These are phyloP conservation scores for Pachliopta kotzebuea DNA, from an alignment of 2,888 invertebrate genomes.

Conservation along the genomic window DNA sequence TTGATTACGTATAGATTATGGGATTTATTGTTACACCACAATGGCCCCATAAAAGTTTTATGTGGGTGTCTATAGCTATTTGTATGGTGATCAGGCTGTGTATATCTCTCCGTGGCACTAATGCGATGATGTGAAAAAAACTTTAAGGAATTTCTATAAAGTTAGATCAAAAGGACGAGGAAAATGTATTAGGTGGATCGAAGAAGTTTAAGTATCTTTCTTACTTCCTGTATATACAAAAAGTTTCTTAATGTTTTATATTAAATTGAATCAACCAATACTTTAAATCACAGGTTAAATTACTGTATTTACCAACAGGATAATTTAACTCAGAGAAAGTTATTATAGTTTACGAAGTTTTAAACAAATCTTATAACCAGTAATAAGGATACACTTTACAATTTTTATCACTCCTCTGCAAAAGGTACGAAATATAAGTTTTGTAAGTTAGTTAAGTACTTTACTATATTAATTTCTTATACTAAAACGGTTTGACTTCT, in stretches of 20 bases:
- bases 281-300: too few relatives aligned
- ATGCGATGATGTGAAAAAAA: conserved; percentile 34
- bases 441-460: too few relatives aligned
- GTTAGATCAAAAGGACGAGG: conserved; percentile 4
- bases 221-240: background rate
- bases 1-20: conserved; percentile 37
- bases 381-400: too few relatives aligned
- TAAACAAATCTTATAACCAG: too few relatives aligned
- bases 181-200: background rate
- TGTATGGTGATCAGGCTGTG: conserved; percentile 37
- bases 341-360: too few relatives aligned
- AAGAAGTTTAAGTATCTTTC: background rate
- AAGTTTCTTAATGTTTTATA: background rate
- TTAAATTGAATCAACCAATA: too few relatives aligned
- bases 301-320: too few relatives aligned
- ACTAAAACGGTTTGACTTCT: too few relatives aligned
- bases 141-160: conserved; percentile 27
- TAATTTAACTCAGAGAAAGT: too few relatives aligned
- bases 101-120: conserved; percentile 32
- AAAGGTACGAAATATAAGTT: too few relatives aligned
- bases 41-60: conserved; percentile 42
- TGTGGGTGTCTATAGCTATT: conserved; percentile 42
- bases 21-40: conserved; percentile 43
- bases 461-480: too few relatives aligned
- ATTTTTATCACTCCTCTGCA: too few relatives aligned